Conservation (phyloP, 2,113 vertebrate species). For the Ariopsis seemanni region DNA sequence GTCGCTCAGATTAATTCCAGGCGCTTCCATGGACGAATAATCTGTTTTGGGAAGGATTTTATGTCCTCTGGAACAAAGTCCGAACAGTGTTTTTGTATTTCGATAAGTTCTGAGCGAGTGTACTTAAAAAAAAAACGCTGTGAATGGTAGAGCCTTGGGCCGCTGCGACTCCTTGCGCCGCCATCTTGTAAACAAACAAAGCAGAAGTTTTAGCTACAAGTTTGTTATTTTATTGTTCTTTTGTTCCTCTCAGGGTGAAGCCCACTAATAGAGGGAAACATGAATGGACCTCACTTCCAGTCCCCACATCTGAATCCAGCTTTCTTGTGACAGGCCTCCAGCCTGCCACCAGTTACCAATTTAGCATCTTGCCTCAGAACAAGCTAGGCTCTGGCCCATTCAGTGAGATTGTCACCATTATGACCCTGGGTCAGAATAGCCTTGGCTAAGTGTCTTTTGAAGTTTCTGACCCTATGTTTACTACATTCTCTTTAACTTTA, state of each 20-base stretch:
- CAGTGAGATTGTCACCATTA: slow-evolving; percentile 85
- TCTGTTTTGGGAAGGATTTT: too few species aligned
- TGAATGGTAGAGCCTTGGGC: too few species aligned
- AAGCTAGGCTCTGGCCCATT: slow-evolving; percentile 95
- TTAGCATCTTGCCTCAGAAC: slow-evolving; percentile 93
- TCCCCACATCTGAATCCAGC: slow-evolving; percentile 77
- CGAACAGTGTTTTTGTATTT: too few species aligned
- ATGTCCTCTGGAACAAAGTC: too few species aligned
- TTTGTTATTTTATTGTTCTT: neutral
- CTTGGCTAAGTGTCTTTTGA: neutral
- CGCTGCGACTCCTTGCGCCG: too few species aligned
- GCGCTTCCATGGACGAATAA: too few species aligned
- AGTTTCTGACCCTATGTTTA: neutral
- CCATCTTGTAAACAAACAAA: too few species aligned
- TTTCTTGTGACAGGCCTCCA: slow-evolving; percentile 85
- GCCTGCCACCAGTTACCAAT: slow-evolving; percentile 83
- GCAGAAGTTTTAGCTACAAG: too few species aligned
- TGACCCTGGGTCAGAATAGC: slow-evolving; percentile 80
- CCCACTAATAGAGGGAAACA: slow-evolving; percentile 80
- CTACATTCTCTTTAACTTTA: neutral
- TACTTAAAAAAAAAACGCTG: too few species aligned
- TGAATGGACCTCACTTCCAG: slow-evolving; percentile 87
- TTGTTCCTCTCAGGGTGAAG: slow-evolving; percentile 74
- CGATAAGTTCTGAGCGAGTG: too few species aligned
- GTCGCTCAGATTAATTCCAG: too few species aligned